Base-by-base conservation (phyloP, 2,888 invertebrate species). In the Tanaodytes sp. region DNA sequence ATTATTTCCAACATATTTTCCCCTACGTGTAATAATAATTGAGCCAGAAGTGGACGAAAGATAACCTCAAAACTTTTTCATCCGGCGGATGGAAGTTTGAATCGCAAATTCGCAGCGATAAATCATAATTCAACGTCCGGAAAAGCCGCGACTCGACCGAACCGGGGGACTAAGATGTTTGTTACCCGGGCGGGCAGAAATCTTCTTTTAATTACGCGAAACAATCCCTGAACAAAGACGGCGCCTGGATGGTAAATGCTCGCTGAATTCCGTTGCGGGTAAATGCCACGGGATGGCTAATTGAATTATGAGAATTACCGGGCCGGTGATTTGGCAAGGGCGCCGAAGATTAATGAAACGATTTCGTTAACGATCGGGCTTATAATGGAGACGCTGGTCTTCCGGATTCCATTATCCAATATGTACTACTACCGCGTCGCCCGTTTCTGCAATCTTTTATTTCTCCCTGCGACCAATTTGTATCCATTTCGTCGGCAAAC, bases 221-320 rank as follows among this genome's bases (percentile, higher is more conserved):
- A 73, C 73, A 77, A 76, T 74, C 75, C 75, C 76, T 75, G 79
- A 80, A 81, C 79, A 80, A 77, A 75, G 49, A 45, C 42, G 18
- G 30, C 12, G 69, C 72, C 68, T 55, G 63, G 62, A 57, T 69
- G 70, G 70, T 72, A 49, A 67, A 62, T 54, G 52, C 45, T 55
- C 48, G 63, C 46, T 37, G 39, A 27, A 48, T 43, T 68, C 48
- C 43, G 49, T 58, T 42, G 58, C 55, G 69, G 36, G 40, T 52
- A 49, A 63, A 23, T 27, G 48, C 61, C 58, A 72, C 62, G 58
- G 65, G 42, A 72, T 65, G 66, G 75, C 79, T 82, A 81, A 83
- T 82, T 79, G 82, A 82, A 82, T 83, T 80, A 83, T 80, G 76
- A 78, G 81, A 81, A 82, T 83, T 79, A 80, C 77, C 73, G 76